Evolutionary conservation across 2,888 invertebrate species (phyloP).

Genomic region (Drosophila fungiperda): DNA sequence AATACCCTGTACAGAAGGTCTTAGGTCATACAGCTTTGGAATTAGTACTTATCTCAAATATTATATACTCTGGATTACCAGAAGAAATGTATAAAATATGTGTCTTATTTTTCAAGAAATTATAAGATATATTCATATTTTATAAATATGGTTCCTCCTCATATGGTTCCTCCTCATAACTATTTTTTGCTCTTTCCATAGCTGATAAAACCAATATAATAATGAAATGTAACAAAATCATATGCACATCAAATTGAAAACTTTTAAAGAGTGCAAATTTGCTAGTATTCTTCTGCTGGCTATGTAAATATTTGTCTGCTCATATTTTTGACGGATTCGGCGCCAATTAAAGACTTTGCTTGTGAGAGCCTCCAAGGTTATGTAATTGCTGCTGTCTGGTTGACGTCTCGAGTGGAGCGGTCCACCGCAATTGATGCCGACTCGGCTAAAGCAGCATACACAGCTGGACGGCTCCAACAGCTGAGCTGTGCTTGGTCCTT

Average conservation of each 20-base stretch:
- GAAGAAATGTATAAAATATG: neutral
- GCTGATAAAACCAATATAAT: neutral
- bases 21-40: neutral
- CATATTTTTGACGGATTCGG: neutral
- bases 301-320: neutral
- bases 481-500: conserved; percentile 11
- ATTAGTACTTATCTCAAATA: neutral
- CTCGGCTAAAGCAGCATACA: neutral
- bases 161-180: neutral
- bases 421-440: conserved; percentile 29
- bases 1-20: conserved; percentile 17
- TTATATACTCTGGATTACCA: neutral
- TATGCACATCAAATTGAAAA: neutral
- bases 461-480: neutral
- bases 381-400: conserved; percentile 31
- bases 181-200: too few species aligned
- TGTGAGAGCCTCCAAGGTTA: conserved; percentile 19
- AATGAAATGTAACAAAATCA: neutral
- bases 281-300: neutral
- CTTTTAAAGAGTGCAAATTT: neutral
- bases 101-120: neutral
- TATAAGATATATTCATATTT: neutral
- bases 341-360: neutral
- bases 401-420: conserved; percentile 26
- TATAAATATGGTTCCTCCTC: neutral